Evolutionary conservation across 2,888 invertebrate genomes (phyloP).

Genomic region (Trichogramma evanescens): DNA sequence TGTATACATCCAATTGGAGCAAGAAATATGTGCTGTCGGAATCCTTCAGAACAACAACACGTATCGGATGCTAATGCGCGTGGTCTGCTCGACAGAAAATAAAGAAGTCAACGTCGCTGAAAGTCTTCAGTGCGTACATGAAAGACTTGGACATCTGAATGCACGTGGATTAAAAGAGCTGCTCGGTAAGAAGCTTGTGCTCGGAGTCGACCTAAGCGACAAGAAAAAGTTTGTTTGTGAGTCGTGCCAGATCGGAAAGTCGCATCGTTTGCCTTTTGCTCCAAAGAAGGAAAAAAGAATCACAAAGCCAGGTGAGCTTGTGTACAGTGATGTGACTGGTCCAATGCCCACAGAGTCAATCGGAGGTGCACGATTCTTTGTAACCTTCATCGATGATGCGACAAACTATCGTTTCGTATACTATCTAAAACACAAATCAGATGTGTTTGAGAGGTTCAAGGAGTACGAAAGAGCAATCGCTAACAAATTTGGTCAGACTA

Average conservation of each 20-base stretch:
- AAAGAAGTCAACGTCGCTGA: too few relatives aligned
- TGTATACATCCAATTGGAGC: too few relatives aligned
- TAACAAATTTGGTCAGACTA: slow-evolving; percentile 10
- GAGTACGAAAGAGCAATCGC: neutral
- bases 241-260: neutral
- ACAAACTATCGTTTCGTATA: neutral
- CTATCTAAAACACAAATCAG: slow-evolving; percentile 17
- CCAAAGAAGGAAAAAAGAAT: too few relatives aligned
- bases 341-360: slow-evolving; percentile 20
- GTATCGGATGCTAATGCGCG: too few relatives aligned
- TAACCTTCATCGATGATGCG: slow-evolving; percentile 21
- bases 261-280: too few relatives aligned
- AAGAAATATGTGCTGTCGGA: too few relatives aligned
- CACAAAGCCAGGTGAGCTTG: too few relatives aligned
- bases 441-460: slow-evolving; percentile 13
- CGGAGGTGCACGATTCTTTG: slow-evolving; percentile 22
- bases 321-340: slow-evolving; percentile 23
- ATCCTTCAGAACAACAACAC: too few relatives aligned
- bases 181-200: neutral
- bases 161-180: too few relatives aligned
- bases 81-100: too few relatives aligned
- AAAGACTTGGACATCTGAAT: too few relatives aligned
- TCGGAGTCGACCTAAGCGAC: neutral
- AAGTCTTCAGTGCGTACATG: too few relatives aligned
- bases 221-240: neutral